Evolutionary conservation across 2,888 invertebrate species (phyloP), one percentile per base, ranked within the genome.

Genomic region (Blera fallax): DNA sequence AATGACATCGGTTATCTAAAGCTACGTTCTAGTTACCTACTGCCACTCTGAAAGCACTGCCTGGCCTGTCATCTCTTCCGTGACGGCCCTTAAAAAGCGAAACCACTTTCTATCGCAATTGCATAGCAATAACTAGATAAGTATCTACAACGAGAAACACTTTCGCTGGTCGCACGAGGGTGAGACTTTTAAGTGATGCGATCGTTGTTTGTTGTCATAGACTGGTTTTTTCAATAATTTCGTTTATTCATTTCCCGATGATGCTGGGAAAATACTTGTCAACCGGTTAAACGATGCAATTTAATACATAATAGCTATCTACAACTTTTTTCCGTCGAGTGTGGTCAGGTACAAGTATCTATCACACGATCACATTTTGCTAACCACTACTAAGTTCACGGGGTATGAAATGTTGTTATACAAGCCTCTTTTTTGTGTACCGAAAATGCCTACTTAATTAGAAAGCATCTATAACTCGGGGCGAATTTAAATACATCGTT

Each of bases 41-140:
- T 58, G n/a, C 29, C 27, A 43, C 48, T 21, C 2, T 50, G 16
- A n/a, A 37, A n/a, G 27, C 7, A 16, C 6, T 34, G 45, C 29
- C 65, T 29, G 21, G 4, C 7, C 62, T 48, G 37, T 50, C 64
- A 69, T 56, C 21, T 56, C 67, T 78, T 78, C 72, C 78, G 78
- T 73, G 72, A 83, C 60, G 73, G 67, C 54, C 60, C 78, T 72
- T 67, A 54, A 62, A 77, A 67, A 65, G 67, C 11, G 27, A 83
- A 78, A 73, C 43, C 27, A 67, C 83, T 78, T 78, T 83, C 73
- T 72, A 83, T 37, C 64, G 27, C 54, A 78, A 78, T 62, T 56
- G 62, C 45, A 37, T 24, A 8, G 65, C 65, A 65, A 34, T 60
- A 34, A 65, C 72, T 60, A 18, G 67, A 78, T 72, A 54, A 14